phyloP scores from a whole-genome alignment of 2,797 vertebrate species.

The Bovichtus variegatus region DNA sequence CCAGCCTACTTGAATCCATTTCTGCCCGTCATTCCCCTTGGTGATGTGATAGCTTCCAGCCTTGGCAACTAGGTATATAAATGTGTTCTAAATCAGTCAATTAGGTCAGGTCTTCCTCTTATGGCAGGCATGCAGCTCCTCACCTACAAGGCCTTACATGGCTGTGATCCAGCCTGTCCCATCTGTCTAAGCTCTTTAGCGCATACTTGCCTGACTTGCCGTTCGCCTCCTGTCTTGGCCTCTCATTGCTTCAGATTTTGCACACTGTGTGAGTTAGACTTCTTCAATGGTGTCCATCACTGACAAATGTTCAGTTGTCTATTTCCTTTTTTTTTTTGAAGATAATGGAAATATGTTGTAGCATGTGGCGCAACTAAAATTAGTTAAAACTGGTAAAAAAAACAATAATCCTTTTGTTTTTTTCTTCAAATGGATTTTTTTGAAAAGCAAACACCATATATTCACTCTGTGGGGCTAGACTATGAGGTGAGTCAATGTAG shows the following conservation, averaged over 20 bases:
- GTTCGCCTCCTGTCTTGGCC: conserved; percentile 15
- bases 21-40: conserved; percentile 12
- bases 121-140: conserved; percentile 36
- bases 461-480: background rate
- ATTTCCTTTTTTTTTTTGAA: no score
- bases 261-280: conserved; percentile 4
- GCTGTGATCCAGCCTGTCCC: conserved; percentile 58
- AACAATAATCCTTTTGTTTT: no score
- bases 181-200: conserved; percentile 61
- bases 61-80: conserved; percentile 50
- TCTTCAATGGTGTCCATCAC: conserved; percentile 2
- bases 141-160: conserved; percentile 59
- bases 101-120: conserved; percentile 59
- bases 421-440: background rate
- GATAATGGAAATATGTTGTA: background rate
- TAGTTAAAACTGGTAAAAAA: background rate
- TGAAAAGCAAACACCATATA: background rate
- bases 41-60: conserved; percentile 40
- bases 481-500: conserved; percentile 14
- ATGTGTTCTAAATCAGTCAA: conserved; percentile 63
- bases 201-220: conserved; percentile 20
- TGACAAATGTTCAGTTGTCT: no score
- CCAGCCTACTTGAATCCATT: conserved; percentile 20
- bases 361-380: background rate
- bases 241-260: conserved; percentile 10